phyloP scores from a whole-genome alignment of 2,113 vertebrate genomes.

The Oophaga pumilio region DNA sequence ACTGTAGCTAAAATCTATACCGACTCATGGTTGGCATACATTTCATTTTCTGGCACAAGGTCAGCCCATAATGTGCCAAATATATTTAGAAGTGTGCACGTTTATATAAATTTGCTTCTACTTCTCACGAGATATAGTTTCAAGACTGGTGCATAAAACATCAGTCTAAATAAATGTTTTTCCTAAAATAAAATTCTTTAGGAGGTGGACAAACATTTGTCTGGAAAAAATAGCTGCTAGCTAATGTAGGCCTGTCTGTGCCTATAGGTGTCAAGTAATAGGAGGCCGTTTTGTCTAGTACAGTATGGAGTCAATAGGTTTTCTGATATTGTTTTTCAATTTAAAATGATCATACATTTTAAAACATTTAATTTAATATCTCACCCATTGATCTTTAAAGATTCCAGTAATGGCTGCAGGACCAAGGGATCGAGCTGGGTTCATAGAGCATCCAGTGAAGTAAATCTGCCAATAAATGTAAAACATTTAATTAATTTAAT shows the following conservation, averaged over 20 bases:
- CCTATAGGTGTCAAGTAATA: neutral
- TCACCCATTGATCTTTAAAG: conserved; percentile 77
- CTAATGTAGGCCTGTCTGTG: neutral
- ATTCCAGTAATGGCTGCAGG: conserved; percentile 71
- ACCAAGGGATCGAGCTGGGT: conserved; percentile 77
- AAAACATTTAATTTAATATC: conserved; percentile 27
- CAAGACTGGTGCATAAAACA: too few relatives aligned
- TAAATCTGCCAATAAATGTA: conserved; percentile 70
- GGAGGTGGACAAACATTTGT: too few relatives aligned
- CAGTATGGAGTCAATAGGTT: neutral
- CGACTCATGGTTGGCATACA: too few relatives aligned
- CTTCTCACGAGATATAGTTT: too few relatives aligned
- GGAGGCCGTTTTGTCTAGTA: too few relatives aligned
- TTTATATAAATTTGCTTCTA: too few relatives aligned
- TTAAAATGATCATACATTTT: neutral
- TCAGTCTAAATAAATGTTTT: too few relatives aligned
- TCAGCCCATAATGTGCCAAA: too few relatives aligned
- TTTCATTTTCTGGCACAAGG: too few relatives aligned
- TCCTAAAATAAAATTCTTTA: too few relatives aligned
- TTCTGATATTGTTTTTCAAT: neutral
- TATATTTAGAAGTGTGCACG: too few relatives aligned
- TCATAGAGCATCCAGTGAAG: conserved; percentile 81
- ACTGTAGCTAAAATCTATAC: too few relatives aligned
- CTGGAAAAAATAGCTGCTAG: neutral
- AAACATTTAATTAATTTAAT: neutral